phyloP scores from a whole-genome alignment of 1,140 invertebrate genomes.

The Orchestia grillus region DNA sequence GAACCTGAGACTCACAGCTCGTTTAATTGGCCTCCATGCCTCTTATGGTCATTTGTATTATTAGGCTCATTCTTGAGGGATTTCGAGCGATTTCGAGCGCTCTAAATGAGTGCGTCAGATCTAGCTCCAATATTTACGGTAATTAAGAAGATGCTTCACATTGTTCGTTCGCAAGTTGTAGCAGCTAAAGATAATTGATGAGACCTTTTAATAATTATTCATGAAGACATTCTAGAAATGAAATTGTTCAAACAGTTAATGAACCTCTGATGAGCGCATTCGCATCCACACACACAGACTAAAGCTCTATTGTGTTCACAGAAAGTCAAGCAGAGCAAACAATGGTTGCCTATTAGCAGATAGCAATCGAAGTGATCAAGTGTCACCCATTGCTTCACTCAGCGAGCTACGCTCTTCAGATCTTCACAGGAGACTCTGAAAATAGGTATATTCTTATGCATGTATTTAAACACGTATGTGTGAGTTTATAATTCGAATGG shows the following conservation, averaged over 20 bases:
- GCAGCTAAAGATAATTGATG: constrained; percentile 1
- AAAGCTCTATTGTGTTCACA: constrained; percentile 21
- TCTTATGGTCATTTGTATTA: constrained; percentile 32
- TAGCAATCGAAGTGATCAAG: neutral
- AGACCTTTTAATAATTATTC: neutral
- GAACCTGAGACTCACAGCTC: neutral
- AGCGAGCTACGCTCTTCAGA: neutral
- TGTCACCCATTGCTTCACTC: neutral
- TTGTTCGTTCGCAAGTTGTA: neutral
- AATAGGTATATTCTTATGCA: neutral
- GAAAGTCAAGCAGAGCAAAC: constrained; percentile 8
- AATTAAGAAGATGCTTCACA: constrained; percentile 31
- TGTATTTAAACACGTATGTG: neutral
- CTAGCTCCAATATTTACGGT: constrained; percentile 17
- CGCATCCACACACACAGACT: neutral
- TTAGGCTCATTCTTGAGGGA: constrained; percentile 17
- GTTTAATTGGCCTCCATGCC: neutral
- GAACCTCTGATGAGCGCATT: neutral
- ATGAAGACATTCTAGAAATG: constrained; percentile 9
- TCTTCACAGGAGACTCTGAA: neutral
- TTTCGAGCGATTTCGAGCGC: neutral
- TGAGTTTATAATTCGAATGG: neutral
- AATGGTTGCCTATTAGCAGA: neutral
- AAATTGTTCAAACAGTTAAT: constrained; percentile 14
- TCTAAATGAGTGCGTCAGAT: neutral